Conservation (phyloP, 2,113 vertebrate genomes). For the Sardina pilchardus region DNA sequence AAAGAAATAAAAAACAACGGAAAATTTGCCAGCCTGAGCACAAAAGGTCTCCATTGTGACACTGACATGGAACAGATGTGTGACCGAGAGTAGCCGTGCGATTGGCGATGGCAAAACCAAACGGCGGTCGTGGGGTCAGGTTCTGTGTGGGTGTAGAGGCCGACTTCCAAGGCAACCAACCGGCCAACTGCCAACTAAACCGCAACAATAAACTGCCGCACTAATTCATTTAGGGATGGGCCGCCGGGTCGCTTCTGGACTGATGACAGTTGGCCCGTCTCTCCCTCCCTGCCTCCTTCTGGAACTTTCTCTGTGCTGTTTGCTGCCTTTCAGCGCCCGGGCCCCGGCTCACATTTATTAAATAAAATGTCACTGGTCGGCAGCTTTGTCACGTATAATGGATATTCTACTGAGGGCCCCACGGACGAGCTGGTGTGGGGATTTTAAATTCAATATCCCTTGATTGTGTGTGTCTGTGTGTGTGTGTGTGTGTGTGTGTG, state of each 20-base stretch:
- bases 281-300: slow-evolving; percentile 55
- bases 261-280: slow-evolving; percentile 76
- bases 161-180: slow-evolving; percentile 53
- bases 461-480: slow-evolving; percentile 54
- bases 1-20: not conserved
- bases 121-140: not conserved
- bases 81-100: not conserved
- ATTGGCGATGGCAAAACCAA: not conserved
- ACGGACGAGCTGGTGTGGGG: slow-evolving; percentile 57
- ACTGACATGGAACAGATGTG: not conserved
- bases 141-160: not conserved
- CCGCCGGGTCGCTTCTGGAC: slow-evolving; percentile 60
- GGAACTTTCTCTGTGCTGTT: slow-evolving; percentile 65
- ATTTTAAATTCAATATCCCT: slow-evolving; percentile 71
- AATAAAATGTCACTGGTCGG: slow-evolving; percentile 78
- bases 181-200: slow-evolving; percentile 61
- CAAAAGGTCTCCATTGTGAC: not conserved
- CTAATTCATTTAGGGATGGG: slow-evolving; percentile 76
- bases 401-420: slow-evolving; percentile 70
- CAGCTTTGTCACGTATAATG: slow-evolving; percentile 74
- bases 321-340: slow-evolving; percentile 61
- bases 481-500: slow-evolving; percentile 45
- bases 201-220: slow-evolving; percentile 70
- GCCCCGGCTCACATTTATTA: slow-evolving; percentile 74
- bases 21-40: not conserved